These are phyloP conservation scores for Ostrea edulis DNA, from an alignment of 1,140 invertebrate genomes.

Conservation along the genomic window DNA sequence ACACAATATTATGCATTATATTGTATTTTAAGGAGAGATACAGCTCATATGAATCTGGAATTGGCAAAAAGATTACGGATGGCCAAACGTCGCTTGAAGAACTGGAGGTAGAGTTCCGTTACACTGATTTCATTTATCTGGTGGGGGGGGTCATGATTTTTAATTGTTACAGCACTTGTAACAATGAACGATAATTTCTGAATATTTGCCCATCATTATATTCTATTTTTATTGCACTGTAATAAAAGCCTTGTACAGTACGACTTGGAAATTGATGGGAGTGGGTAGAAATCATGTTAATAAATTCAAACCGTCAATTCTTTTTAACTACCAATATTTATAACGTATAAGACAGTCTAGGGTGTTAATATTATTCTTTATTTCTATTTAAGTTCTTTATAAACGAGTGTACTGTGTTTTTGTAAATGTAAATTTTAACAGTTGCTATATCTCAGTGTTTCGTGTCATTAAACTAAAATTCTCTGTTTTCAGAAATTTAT, in stretches of 20 bases:
- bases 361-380: not conserved
- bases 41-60: constrained; percentile 81
- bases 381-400: not conserved
- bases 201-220: too few relatives aligned
- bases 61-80: constrained; percentile 82
- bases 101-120: constrained; percentile 71
- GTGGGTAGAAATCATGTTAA: too few relatives aligned
- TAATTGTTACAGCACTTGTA: too few relatives aligned
- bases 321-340: too few relatives aligned
- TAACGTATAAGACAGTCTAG: too few relatives aligned
- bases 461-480: too few relatives aligned
- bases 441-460: too few relatives aligned
- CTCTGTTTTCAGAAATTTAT: constrained; percentile 79
- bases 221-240: not conserved
- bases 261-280: too few relatives aligned
- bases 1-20: not conserved
- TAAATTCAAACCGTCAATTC: too few relatives aligned
- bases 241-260: not conserved
- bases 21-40: constrained; percentile 80
- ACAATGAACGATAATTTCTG: too few relatives aligned
- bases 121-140: not conserved
- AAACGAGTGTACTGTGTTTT: not conserved
- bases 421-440: too few relatives aligned
- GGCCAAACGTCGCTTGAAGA: constrained; percentile 83
- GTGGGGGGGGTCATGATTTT: too few relatives aligned